phyloP scores from a whole-genome alignment of 2,797 vertebrate genomes.

The Malacoctenus gilli region DNA sequence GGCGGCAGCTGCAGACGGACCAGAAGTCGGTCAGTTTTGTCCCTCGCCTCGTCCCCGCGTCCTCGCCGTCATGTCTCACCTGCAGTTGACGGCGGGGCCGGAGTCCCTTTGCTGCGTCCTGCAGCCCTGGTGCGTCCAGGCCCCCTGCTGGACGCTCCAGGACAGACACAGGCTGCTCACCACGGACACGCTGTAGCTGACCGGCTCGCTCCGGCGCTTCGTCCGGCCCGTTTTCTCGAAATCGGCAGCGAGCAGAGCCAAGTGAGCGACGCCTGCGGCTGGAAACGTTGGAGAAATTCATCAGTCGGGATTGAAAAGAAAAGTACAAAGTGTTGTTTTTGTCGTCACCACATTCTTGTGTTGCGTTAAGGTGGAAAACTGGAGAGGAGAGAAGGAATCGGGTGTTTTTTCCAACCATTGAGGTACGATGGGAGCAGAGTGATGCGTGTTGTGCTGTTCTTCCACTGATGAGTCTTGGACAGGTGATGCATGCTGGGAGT shows the following conservation, averaged over 20 bases:
- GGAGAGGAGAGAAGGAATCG: background rate
- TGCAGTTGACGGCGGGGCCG: constrained; percentile 79
- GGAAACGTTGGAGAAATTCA: background rate
- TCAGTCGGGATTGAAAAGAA: background rate
- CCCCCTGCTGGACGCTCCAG: constrained; percentile 73
- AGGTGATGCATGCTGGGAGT: constrained; percentile 80
- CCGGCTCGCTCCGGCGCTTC: constrained; percentile 57
- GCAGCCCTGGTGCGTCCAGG: constrained; percentile 75
- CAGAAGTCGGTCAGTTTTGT: no score
- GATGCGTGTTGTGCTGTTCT: constrained; percentile 61
- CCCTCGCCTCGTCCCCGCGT: no score
- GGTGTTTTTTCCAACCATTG: constrained; percentile 64
- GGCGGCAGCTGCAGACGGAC: constrained; percentile 75
- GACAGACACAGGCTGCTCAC: constrained; percentile 79
- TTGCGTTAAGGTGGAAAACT: no score
- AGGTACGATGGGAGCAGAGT: constrained; percentile 73
- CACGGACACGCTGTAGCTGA: constrained; percentile 80
- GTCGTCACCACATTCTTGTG: no score
- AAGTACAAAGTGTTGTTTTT: no score
- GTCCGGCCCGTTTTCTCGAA: constrained; percentile 68
- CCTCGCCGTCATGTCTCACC: constrained; percentile 77
- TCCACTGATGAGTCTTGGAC: constrained; percentile 74
- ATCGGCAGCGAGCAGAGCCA: constrained; percentile 82
- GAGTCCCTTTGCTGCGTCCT: constrained; percentile 59
- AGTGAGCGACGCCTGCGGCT: constrained; percentile 75